Conservation (phyloP, 2,113 vertebrate genomes). For the Barbus barbus region DNA sequence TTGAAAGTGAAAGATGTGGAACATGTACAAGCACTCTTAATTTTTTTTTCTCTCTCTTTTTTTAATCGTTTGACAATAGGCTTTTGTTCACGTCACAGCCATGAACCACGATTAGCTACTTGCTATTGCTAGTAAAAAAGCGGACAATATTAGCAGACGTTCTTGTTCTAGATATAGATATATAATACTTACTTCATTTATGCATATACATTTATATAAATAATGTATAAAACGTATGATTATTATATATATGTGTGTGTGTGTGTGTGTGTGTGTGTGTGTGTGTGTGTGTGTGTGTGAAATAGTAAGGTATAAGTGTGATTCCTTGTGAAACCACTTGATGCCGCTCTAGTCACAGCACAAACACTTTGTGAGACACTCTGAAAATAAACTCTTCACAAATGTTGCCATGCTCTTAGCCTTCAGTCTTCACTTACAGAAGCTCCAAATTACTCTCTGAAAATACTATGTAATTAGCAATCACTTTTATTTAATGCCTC, state of each 20-base stretch:
- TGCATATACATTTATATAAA: no score
- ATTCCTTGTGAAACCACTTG: slow-evolving; percentile 43
- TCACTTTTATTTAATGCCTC: neutral
- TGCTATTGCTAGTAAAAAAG: neutral
- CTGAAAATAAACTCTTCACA: neutral
- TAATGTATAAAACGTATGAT: no score
- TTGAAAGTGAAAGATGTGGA: no score
- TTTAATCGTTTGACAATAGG: neutral
- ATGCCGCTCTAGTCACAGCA: slow-evolving; percentile 41
- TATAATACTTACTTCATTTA: no score
- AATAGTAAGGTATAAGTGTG: neutral
- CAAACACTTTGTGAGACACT: neutral
- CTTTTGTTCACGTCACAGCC: neutral
- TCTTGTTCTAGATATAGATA: no score
- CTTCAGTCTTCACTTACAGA: neutral
- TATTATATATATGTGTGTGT: no score
- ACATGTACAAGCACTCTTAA: no score
- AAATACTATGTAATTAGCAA: neutral
- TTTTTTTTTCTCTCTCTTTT: neutral
- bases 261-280: no score
- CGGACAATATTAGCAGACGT: no score
- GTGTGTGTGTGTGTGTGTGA: no score
- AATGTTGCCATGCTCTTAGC: neutral
- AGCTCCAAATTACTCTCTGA: neutral
- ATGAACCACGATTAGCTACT: neutral